phyloP scores from a whole-genome alignment of 2,797 vertebrate species.

The Syngnathus rostellatus region DNA sequence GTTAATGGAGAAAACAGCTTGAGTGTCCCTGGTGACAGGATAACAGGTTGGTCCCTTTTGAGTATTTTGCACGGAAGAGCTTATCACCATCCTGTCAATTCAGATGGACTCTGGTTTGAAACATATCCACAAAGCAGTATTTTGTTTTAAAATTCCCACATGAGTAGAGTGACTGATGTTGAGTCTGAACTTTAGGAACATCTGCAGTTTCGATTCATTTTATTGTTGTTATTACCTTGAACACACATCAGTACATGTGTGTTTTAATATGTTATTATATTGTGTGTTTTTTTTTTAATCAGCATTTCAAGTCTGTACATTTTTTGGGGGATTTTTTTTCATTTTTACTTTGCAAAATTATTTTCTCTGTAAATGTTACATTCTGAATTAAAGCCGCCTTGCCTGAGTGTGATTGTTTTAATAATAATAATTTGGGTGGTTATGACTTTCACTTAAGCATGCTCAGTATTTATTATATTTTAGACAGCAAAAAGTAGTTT shows the following conservation, averaged over 20 bases:
- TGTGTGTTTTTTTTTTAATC: no score
- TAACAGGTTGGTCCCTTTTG: slow-evolving; percentile 1
- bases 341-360: no score
- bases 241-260: no score
- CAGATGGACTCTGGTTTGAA: neutral
- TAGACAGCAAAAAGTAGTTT: neutral
- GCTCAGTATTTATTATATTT: neutral
- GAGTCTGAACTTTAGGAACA: neutral
- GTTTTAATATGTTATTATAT: no score
- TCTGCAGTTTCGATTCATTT: neutral
- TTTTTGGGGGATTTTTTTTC: no score
- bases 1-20: slow-evolving; percentile 8
- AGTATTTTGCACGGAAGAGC: neutral
- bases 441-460: neutral
- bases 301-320: no score
- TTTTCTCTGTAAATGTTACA: no score
- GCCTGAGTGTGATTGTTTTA: no score
- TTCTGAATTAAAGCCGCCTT: no score
- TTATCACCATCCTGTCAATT: neutral
- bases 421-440: no score
- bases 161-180: neutral
- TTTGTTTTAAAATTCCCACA: neutral
- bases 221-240: no score
- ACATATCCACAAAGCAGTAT: neutral
- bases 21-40: no score